Evolutionary conservation across 1,140 invertebrate species (phyloP).

Genomic region (Holcopasites calliopsidis): DNA sequence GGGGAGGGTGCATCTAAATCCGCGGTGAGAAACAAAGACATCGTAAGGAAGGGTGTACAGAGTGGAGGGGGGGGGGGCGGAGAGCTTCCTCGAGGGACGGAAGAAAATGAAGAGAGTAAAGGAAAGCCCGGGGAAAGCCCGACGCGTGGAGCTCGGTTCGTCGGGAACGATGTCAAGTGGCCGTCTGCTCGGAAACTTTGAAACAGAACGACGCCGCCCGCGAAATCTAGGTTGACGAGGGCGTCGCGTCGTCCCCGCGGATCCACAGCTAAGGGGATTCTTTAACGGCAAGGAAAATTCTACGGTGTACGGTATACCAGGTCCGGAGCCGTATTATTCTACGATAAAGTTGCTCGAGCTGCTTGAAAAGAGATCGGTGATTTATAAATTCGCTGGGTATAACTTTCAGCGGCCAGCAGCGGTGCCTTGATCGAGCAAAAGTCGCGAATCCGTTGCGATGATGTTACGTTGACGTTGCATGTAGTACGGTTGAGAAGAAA

Average conservation of each 20-base stretch:
- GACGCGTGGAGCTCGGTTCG: constrained; percentile 23
- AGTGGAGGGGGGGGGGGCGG: constrained; percentile 18
- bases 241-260: constrained; percentile 30
- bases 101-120: constrained; percentile 64
- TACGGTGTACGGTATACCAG: no score
- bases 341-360: not conserved
- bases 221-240: constrained; percentile 39
- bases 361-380: not conserved
- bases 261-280: constrained; percentile 24
- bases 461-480: no score
- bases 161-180: constrained; percentile 43
- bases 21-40: constrained; percentile 42
- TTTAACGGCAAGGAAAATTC: constrained; percentile 29
- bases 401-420: not conserved
- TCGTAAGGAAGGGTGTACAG: constrained; percentile 1
- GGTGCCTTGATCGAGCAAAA: no score
- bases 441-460: no score
- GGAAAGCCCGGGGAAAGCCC: constrained; percentile 37
- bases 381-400: not conserved
- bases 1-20: constrained; percentile 56
- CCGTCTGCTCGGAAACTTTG: constrained; percentile 44
- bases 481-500: no score
- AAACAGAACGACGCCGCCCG: constrained; percentile 40
- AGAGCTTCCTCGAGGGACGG: constrained; percentile 4
- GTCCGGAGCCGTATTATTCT: not conserved